Base-by-base conservation (phyloP, 2,113 vertebrate species). In the Rhombomys opimus region DNA sequence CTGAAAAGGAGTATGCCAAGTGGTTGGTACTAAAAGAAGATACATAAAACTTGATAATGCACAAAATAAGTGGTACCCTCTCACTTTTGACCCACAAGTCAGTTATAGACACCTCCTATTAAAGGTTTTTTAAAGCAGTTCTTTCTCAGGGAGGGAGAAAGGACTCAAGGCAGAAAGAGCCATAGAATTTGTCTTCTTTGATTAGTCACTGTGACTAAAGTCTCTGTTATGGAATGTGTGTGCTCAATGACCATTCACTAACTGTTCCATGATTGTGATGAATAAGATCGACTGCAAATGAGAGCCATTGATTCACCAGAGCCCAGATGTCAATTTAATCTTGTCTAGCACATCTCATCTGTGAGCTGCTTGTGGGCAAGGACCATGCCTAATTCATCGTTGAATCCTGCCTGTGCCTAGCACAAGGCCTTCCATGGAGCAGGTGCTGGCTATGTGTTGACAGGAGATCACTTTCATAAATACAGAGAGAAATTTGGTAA, bases 181-280 rank as follows among this genome's bases (percentile, higher is more conserved):
- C 65, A 27, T 6, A 88, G 57, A 89, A 70, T 78, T 7, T 63
- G 82, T 93, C 84, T 91, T 87, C 96, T 96, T 85, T 93, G 95
- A 94, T 89, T 92, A 92, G 70, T 88, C 75, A 52, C 65, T 72
- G 70, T 80, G 95, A 96, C 89, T 87, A 15, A 80, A 67, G 72
- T 75, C 94, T 95, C 90, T 96, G 78, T 93, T 87, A 75, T 59
- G 84, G 84, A 95, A 93, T 75, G 61, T 73, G 78, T 77, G 78
- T 23, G 23, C 76, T 97, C 94, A 94, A 10, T 95, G 92, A 92
- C 61, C 76, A 92, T 73, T 95, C 91, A 93, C 46, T 89, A 80
- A 92, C 65, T 70, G 81, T 27, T 73, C 89, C 84, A 32, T 76
- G 59, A 87, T 38, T 63, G 54, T 59, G 80, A 73, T 87, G 87